phyloP scores from a whole-genome alignment of 1,140 invertebrate species.

The Plutomurus gul region DNA sequence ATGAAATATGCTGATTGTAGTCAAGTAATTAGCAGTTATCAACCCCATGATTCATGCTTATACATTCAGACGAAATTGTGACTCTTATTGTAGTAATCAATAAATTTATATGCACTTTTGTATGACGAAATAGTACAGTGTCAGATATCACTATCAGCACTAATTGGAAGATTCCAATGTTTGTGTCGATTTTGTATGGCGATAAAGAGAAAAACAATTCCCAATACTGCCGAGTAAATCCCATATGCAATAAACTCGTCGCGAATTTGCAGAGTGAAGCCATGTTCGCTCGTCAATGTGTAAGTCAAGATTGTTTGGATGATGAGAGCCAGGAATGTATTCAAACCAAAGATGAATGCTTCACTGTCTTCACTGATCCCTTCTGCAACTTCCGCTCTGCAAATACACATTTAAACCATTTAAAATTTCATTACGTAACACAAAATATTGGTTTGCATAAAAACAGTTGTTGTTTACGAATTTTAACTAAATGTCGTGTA shows the following conservation, averaged over 20 bases:
- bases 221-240: conserved; percentile 63
- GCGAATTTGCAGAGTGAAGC: conserved; percentile 55
- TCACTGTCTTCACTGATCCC: conserved; percentile 79
- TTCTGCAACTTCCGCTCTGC: conserved; percentile 81
- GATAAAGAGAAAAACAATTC: conserved; percentile 58
- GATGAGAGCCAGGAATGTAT: conserved; percentile 77
- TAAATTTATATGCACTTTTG: no score
- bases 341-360: conserved; percentile 86
- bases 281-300: conserved; percentile 63
- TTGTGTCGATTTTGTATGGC: conserved; percentile 40
- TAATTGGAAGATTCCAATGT: conserved; percentile 11
- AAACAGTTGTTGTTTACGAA: neutral
- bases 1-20: no score
- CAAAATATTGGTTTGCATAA: neutral
- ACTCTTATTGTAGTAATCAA: no score
- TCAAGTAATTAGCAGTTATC: no score
- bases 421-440: neutral
- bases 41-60: no score
- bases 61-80: no score
- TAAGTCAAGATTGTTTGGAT: conserved; percentile 78
- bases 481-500: neutral
- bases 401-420: conserved; percentile 47
- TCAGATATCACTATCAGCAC: neutral
- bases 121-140: no score
- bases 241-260: conserved; percentile 67